phyloP scores from a whole-genome alignment of 2,797 vertebrate genomes.

The Ceryle rudis region DNA sequence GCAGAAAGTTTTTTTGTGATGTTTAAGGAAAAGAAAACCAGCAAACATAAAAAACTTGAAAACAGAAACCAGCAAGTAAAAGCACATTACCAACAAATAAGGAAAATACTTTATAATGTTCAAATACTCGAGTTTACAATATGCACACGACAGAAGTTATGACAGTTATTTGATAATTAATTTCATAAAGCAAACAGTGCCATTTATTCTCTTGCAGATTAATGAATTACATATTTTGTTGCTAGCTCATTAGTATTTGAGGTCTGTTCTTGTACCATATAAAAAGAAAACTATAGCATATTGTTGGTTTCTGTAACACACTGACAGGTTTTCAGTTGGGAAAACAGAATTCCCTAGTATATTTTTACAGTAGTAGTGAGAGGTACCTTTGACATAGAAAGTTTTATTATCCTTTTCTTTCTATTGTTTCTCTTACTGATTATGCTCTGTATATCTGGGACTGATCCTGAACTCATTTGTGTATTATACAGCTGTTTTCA shows the following conservation, averaged over 20 bases:
- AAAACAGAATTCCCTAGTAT: not conserved
- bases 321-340: not conserved
- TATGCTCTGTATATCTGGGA: not conserved
- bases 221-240: not conserved
- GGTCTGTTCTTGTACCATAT: not conserved
- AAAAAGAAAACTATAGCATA: not conserved
- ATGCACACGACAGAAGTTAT: not conserved
- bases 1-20: not conserved
- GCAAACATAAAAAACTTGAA: not conserved
- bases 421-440: not conserved
- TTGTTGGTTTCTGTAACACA: not conserved
- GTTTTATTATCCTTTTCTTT: not conserved
- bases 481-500: not conserved
- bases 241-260: not conserved
- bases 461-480: not conserved
- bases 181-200: not conserved
- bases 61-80: not conserved
- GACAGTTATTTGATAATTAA: not conserved
- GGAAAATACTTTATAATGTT: not conserved
- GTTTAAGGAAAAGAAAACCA: not conserved
- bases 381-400: not conserved
- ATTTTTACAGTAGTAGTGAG: not conserved
- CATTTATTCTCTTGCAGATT: not conserved
- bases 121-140: not conserved
- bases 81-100: not conserved